Evolutionary conservation across 2,888 invertebrate genomes (phyloP).

Genomic region (Isoperla grammatica): DNA sequence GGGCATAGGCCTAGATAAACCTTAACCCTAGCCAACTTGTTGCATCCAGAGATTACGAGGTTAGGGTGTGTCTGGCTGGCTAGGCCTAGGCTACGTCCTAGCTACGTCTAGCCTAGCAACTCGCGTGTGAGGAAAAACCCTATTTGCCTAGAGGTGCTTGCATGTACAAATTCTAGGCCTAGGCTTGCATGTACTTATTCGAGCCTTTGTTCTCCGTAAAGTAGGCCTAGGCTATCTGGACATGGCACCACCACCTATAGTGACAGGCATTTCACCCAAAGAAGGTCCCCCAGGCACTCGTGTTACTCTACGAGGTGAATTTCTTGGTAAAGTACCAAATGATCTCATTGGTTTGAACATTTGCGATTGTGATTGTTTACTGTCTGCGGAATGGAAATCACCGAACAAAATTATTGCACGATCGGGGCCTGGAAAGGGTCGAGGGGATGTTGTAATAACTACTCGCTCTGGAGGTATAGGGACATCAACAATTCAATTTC

Average conservation of each 20-base stretch:
- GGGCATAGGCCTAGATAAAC: too few species aligned
- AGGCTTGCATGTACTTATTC: too few species aligned
- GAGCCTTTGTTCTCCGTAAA: too few species aligned
- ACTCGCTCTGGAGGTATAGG: slow-evolving; percentile 84
- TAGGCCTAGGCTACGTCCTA: too few species aligned
- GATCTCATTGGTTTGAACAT: slow-evolving; percentile 92
- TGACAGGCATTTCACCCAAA: slow-evolving; percentile 96
- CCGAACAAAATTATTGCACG: slow-evolving; percentile 95
- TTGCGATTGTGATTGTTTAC: slow-evolving; percentile 90
- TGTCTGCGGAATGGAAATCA: slow-evolving; percentile 98
- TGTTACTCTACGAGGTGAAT: slow-evolving; percentile 92
- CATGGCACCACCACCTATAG: slow-evolving; percentile 56
- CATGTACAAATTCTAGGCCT: too few species aligned
- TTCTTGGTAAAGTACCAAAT: slow-evolving; percentile 76
- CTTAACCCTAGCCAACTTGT: too few species aligned
- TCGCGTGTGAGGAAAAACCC: too few species aligned
- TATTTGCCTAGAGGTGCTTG: too few species aligned
- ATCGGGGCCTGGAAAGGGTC: slow-evolving; percentile 85
- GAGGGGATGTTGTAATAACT: slow-evolving; percentile 86
- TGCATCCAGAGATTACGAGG: too few species aligned
- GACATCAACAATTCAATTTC: slow-evolving; percentile 82
- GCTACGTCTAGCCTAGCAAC: too few species aligned
- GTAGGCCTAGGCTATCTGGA: too few species aligned
- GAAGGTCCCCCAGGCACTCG: slow-evolving; percentile 97
- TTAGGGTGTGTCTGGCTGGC: too few species aligned